Percentiles rank a stretch among this genome's conserved stretches.
phyloP scores from a whole-genome alignment of 2,797 vertebrate genomes.

The Cyclopterus lumpus region DNA sequence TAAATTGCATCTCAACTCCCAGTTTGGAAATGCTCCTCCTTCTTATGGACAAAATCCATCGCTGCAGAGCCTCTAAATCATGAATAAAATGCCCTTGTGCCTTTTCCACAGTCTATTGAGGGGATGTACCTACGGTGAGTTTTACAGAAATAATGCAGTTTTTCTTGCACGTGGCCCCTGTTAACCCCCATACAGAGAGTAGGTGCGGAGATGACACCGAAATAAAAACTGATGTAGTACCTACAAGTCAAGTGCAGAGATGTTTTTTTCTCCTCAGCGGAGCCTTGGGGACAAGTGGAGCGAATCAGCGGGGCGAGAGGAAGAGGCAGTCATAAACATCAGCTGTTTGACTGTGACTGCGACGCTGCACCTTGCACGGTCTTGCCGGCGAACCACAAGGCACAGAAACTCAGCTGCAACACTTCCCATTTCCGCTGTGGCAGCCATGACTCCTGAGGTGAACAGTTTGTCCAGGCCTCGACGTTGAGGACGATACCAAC shows the following conservation, averaged over 20 bases:
- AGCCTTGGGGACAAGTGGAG: slow-evolving; percentile 21
- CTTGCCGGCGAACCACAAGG: slow-evolving; percentile 2
- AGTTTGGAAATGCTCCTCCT: background rate
- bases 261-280: slow-evolving; percentile 10
- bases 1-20: slow-evolving; percentile 26
- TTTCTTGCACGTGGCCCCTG: background rate
- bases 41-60: background rate
- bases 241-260: slow-evolving; percentile 9
- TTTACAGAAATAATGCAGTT: background rate
- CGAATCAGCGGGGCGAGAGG: slow-evolving; percentile 9
- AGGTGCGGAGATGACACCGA: slow-evolving; percentile 8
- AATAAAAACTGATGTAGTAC: background rate
- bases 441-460: slow-evolving; percentile 30
- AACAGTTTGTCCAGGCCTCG: slow-evolving; percentile 24
- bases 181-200: background rate
- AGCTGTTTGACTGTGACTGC: slow-evolving; percentile 48
- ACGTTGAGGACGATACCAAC: slow-evolving; percentile 3
- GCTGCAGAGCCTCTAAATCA: slow-evolving; percentile 10
- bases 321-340: slow-evolving; percentile 44
- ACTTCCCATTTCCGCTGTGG: slow-evolving; percentile 17
- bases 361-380: background rate
- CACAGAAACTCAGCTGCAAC: slow-evolving; percentile 22
- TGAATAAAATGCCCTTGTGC: slow-evolving; percentile 6
- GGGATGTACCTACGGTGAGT: background rate
- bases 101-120: slow-evolving; percentile 14